Percentiles rank a stretch among this genome's conserved stretches.
Conservation (phyloP, 2,797 vertebrate genomes). For the Calcarius lapponicus region DNA sequence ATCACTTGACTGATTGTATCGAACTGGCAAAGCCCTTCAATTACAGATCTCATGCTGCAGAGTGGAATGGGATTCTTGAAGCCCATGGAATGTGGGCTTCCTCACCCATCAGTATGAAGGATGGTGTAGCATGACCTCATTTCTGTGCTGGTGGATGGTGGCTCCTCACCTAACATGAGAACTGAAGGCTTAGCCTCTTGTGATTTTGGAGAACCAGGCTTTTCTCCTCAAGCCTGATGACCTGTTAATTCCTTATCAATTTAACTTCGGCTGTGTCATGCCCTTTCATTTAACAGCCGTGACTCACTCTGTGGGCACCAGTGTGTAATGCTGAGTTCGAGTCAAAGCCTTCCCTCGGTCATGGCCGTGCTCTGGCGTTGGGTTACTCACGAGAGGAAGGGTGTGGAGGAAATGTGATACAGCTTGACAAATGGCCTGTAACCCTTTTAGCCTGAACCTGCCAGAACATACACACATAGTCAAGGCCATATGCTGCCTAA, state of each 20-base stretch:
- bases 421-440: constrained; percentile 67
- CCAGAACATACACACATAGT: constrained; percentile 8
- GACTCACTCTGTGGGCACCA: background rate
- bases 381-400: constrained; percentile 69
- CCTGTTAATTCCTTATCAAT: background rate
- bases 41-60: background rate
- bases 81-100: accelerated
- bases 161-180: background rate
- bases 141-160: accelerated
- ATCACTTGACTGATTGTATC: background rate
- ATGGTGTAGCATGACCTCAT: accelerated
- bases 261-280: constrained; percentile 26
- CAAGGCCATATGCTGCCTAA: constrained; percentile 59
- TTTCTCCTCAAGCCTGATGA: background rate
- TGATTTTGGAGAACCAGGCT: background rate
- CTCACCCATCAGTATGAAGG: background rate
- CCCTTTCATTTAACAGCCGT: background rate
- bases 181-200: background rate
- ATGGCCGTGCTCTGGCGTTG: background rate
- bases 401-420: constrained; percentile 72
- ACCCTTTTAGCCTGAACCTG: constrained; percentile 55
- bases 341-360: background rate
- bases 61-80: background rate
- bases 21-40: background rate
- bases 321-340: background rate